A percentile compares a stretch with the other conserved stretches of the same genome.
Conservation (phyloP, 2,113 vertebrate species). For the Corythornis cristatus region DNA sequence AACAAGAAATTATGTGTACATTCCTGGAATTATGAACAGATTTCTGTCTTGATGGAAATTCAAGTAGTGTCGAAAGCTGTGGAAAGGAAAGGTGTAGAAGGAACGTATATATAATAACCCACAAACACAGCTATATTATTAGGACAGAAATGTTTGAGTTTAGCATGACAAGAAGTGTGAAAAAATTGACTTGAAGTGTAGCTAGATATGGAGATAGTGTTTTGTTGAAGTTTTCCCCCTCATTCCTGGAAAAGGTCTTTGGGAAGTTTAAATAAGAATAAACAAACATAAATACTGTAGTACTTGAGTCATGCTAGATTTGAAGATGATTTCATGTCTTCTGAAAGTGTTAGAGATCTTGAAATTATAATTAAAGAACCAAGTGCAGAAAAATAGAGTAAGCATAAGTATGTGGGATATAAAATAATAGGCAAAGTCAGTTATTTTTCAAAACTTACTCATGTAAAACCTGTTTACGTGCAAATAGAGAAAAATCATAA, state of each 20-base stretch:
- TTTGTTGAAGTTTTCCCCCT: slow-evolving; percentile 8
- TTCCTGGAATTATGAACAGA: slow-evolving; percentile 52
- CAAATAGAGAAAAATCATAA: not conserved
- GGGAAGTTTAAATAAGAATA: slow-evolving; percentile 30
- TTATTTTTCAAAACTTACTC: not conserved
- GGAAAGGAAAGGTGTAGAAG: slow-evolving; percentile 40
- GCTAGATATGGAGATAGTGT: not conserved
- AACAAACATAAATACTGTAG: not conserved
- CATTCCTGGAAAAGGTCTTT: slow-evolving; percentile 5
- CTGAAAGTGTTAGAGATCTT: not conserved
- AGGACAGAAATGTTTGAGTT: slow-evolving; percentile 25
- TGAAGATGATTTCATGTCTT: slow-evolving; percentile 1
- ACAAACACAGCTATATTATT: slow-evolving; percentile 6
- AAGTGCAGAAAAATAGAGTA: not conserved
- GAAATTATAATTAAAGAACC: not conserved
- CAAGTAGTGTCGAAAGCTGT: slow-evolving; percentile 30
- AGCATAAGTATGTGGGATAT: not conserved
- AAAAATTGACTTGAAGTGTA: slow-evolving; percentile 34
- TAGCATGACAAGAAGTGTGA: slow-evolving; percentile 27
- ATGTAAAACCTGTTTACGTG: not conserved
- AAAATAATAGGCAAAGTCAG: not conserved
- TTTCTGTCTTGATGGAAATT: slow-evolving; percentile 46
- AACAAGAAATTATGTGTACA: slow-evolving; percentile 6
- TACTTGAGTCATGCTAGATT: not conserved
- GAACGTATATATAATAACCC: not conserved